Evolutionary conservation across 1,140 invertebrate species (phyloP).

Genomic region (Chrysomallon squamiferum): DNA sequence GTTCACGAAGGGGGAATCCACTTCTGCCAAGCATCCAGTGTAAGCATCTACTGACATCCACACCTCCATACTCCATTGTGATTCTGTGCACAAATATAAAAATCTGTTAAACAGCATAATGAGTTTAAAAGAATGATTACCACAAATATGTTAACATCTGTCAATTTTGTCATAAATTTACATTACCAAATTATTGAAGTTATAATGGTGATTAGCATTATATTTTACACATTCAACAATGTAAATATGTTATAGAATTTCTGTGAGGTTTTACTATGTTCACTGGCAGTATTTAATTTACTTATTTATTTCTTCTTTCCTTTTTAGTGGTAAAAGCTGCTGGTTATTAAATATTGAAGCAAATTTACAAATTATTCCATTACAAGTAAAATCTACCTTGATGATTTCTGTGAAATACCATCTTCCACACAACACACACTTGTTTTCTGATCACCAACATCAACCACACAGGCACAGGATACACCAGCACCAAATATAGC

Average conservation of each 20-base stretch:
- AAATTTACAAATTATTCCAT: too few relatives aligned
- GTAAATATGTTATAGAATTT: too few relatives aligned
- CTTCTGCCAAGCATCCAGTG: constrained; percentile 86
- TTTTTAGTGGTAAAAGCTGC: too few relatives aligned
- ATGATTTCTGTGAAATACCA: constrained; percentile 89
- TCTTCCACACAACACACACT: constrained; percentile 96
- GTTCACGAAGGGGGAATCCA: constrained; percentile 85
- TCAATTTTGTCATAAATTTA: background rate
- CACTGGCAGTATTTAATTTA: too few relatives aligned
- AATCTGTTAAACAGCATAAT: too few relatives aligned
- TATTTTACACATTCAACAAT: too few relatives aligned
- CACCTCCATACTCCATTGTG: constrained; percentile 86
- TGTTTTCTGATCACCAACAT: constrained; percentile 94
- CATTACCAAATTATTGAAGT: background rate
- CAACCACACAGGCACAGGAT: constrained; percentile 91
- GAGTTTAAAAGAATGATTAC: background rate
- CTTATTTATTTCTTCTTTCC: too few relatives aligned
- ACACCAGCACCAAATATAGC: constrained; percentile 93
- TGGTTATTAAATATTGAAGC: too few relatives aligned
- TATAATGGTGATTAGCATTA: background rate
- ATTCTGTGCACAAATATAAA: constrained; percentile 50
- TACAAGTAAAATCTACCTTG: too few relatives aligned
- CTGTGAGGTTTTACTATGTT: too few relatives aligned
- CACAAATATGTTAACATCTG: background rate
- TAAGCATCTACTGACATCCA: constrained; percentile 85